Percentiles rank a stretch among this genome's conserved stretches.
Conservation (phyloP, 2,797 vertebrate species). For the Argentina silus region DNA sequence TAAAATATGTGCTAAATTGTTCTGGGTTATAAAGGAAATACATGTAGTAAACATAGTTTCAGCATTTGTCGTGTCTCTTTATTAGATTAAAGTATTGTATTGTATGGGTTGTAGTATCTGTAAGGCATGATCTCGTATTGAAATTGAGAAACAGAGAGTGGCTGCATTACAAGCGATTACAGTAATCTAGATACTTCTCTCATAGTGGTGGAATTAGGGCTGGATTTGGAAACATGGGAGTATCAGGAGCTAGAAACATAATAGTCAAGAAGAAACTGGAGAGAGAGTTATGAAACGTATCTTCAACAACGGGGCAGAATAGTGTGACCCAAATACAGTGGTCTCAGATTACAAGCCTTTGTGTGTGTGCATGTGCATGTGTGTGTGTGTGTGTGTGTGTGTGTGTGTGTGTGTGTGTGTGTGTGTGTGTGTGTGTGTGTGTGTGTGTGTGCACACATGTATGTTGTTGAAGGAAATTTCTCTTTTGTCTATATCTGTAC, state of each 20-base stretch:
- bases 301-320: slow-evolving; percentile 44
- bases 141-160: background rate
- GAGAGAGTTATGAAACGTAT: slow-evolving; percentile 24
- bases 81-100: background rate
- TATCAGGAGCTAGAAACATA: slow-evolving; percentile 31
- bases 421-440: slow-evolving; percentile 9
- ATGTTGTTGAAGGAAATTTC: too few relatives aligned
- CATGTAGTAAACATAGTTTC: slow-evolving; percentile 4
- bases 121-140: background rate
- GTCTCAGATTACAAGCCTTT: slow-evolving; percentile 45
- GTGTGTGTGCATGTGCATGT: slow-evolving; percentile 22
- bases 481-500: too few relatives aligned
- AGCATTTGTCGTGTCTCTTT: background rate
- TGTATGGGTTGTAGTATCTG: background rate
- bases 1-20: background rate
- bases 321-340: slow-evolving; percentile 15
- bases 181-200: background rate
- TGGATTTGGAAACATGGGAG: background rate
- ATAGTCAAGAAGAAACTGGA: slow-evolving; percentile 7
- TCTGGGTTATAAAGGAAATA: background rate
- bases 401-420: slow-evolving; percentile 17
- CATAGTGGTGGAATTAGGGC: background rate
- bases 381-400: slow-evolving; percentile 20
- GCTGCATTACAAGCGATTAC: too few relatives aligned
- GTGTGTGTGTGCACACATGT: slow-evolving; percentile 27